Conservation (phyloP, 1,140 invertebrate species). For the Aphaenogaster ashmeadi region DNA sequence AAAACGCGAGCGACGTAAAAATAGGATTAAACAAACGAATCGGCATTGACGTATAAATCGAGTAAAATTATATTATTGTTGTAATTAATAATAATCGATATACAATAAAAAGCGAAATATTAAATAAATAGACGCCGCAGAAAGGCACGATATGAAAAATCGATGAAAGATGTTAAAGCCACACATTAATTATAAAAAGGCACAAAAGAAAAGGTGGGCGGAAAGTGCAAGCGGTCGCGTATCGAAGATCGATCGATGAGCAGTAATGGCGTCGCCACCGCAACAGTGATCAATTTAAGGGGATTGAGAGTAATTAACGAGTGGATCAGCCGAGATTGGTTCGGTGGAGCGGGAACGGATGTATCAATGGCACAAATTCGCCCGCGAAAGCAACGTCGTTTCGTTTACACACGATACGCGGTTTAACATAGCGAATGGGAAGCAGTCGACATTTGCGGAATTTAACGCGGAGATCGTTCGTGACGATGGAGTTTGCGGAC, state of each 20-base stretch:
- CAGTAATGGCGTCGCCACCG: conserved; percentile 67
- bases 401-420: conserved; percentile 72
- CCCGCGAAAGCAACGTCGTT: conserved; percentile 72
- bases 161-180: background rate
- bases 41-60: background rate
- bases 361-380: conserved; percentile 73
- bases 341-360: conserved; percentile 39
- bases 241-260: conserved; percentile 63
- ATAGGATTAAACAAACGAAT: background rate
- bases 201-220: conserved; percentile 11
- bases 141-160: background rate
- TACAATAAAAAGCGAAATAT: background rate
- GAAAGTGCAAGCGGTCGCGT: background rate
- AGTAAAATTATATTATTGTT: background rate
- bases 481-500: conserved; percentile 70
- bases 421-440: conserved; percentile 47
- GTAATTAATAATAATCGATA: background rate
- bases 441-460: conserved; percentile 66
- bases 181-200: background rate
- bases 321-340: conserved; percentile 72
- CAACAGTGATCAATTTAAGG: conserved; percentile 71
- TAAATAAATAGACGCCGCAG: background rate
- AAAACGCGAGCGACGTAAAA: background rate
- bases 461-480: conserved; percentile 66
- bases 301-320: conserved; percentile 76